Percentiles rank a stretch among this genome's conserved stretches.
These are phyloP conservation scores for Ursus arctos DNA, from an alignment of 2,113 vertebrate genomes.

Conservation along the genomic window DNA sequence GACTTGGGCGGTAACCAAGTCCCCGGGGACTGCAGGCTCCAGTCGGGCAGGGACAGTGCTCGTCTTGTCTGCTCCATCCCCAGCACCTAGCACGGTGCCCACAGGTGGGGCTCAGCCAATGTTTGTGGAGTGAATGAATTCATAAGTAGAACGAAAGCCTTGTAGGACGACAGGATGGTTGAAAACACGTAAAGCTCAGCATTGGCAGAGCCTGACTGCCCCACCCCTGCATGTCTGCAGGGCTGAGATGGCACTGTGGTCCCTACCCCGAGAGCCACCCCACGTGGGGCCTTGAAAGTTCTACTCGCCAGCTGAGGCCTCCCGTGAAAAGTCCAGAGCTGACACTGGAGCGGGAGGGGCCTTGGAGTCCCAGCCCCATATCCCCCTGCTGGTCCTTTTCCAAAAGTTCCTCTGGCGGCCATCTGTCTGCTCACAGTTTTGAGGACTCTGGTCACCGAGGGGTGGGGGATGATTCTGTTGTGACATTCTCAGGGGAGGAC, in stretches of 20 bases:
- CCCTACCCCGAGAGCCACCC: accelerated
- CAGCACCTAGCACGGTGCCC: background rate
- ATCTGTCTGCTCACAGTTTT: background rate
- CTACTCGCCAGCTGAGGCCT: background rate
- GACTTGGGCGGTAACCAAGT: accelerated
- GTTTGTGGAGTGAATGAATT: background rate
- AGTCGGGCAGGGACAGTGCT: no score
- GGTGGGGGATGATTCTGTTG: background rate
- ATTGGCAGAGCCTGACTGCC: background rate
- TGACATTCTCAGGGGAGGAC: background rate
- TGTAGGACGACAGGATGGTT: background rate
- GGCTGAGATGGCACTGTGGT: background rate
- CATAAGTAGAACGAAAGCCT: background rate
- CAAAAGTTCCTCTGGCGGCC: background rate
- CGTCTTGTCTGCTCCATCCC: background rate
- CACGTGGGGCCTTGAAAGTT: accelerated
- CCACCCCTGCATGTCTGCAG: background rate
- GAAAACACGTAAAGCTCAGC: no score
- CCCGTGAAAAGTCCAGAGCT: background rate
- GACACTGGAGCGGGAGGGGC: background rate
- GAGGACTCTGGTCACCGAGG: background rate
- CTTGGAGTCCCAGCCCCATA: background rate
- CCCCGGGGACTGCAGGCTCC: accelerated
- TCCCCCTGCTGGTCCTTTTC: background rate
- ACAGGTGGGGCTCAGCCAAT: background rate